phyloP scores from a whole-genome alignment of 30 jellyfish, hydroid and myxozoan genomes.

The Chrysaora quinquecirrha region DNA sequence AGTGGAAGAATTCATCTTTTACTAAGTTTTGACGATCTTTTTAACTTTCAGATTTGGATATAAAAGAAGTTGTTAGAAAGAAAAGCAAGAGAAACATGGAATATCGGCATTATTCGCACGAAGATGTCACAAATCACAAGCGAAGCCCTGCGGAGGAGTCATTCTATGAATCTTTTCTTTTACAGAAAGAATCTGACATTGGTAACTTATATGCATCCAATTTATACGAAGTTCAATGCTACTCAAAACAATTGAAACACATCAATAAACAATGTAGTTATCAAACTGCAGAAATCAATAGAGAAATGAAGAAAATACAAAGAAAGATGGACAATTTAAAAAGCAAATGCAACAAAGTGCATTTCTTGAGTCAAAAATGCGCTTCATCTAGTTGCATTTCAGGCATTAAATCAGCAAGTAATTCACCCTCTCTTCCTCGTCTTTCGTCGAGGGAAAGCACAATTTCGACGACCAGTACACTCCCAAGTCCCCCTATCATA shows the following conservation, averaged over 20 bases:
- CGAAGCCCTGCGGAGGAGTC: conserved; percentile 74
- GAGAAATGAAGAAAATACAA: conserved; percentile 52
- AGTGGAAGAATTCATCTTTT: too few species aligned
- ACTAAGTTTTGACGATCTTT: too few species aligned
- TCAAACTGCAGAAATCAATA: conserved; percentile 53
- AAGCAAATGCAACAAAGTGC: not conserved
- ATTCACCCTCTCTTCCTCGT: not conserved
- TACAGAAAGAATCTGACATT: conserved; percentile 42
- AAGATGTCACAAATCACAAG: conserved; percentile 37
- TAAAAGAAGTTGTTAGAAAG: too few species aligned
- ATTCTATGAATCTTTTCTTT: conserved; percentile 41
- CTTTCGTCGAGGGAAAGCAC: not conserved
- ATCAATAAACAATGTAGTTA: conserved; percentile 29
- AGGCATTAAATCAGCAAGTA: not conserved
- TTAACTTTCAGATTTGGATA: too few species aligned
- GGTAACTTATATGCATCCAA: conserved; percentile 66
- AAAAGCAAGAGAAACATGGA: conserved; percentile 42
- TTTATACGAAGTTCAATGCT: conserved; percentile 59
- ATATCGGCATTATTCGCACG: conserved; percentile 4
- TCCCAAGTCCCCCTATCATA: not conserved
- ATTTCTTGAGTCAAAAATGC: not conserved
- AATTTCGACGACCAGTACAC: not conserved
- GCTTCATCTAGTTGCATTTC: not conserved
- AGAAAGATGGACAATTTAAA: conserved; percentile 33
- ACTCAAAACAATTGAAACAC: conserved; percentile 30